Evolutionary conservation across 2,113 vertebrate species (phyloP).

Genomic region (Pungitius pungitius): DNA sequence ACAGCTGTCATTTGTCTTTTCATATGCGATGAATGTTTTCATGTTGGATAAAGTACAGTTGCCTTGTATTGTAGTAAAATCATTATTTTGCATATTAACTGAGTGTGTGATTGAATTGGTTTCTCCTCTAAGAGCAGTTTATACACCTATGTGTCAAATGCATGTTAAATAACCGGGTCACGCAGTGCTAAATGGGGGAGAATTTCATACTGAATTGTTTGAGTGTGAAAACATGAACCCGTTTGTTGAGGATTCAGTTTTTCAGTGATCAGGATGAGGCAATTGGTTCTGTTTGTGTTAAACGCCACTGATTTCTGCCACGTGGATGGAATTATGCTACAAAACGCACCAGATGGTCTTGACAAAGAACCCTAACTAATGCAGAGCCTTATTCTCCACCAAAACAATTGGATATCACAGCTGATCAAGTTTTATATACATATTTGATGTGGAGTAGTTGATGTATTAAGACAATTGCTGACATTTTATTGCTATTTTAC

Average conservation of each 20-base stretch:
- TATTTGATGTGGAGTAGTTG: too few species aligned
- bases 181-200: neutral
- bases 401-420: too few species aligned
- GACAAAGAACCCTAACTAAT: neutral
- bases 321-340: neutral
- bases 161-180: neutral
- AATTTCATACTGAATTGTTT: neutral
- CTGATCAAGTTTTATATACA: too few species aligned
- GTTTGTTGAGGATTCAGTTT: too few species aligned
- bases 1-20: slow-evolving; percentile 44
- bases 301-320: neutral
- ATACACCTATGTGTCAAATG: neutral
- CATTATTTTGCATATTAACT: slow-evolving; percentile 75
- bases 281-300: neutral
- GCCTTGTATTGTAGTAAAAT: slow-evolving; percentile 62
- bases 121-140: neutral
- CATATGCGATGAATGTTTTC: slow-evolving; percentile 47
- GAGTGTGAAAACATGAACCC: neutral
- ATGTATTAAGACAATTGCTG: too few species aligned
- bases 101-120: slow-evolving; percentile 29
- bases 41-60: slow-evolving; percentile 19
- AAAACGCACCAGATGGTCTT: neutral
- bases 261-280: neutral
- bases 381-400: neutral
- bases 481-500: too few species aligned